Percentiles rank a stretch among this genome's conserved stretches.
Evolutionary conservation across 2,113 vertebrate species (phyloP).

Genomic region (Hemiscyllium ocellatum): DNA sequence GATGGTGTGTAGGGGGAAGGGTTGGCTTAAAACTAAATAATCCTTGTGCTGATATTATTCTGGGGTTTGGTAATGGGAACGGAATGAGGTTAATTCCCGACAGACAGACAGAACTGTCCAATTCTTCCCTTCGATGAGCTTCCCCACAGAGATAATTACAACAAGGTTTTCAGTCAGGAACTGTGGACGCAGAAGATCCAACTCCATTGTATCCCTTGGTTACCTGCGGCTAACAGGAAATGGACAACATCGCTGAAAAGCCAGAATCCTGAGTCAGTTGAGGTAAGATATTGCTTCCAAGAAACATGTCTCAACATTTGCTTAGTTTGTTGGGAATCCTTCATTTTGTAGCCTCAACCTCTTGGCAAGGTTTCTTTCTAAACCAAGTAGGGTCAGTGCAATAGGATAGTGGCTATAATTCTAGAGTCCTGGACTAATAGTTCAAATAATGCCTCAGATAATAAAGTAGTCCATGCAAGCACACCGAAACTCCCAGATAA

Average conservation of each 20-base stretch:
- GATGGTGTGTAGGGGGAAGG: too few species aligned
- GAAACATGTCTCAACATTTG: neutral
- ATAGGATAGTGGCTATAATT: neutral
- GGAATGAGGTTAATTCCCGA: neutral
- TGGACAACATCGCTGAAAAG: neutral
- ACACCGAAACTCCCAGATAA: neutral
- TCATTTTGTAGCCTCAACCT: neutral
- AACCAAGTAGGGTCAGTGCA: neutral
- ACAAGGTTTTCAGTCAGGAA: neutral
- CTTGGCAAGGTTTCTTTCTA: neutral
- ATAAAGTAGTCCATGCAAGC: neutral
- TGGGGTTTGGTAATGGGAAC: neutral
- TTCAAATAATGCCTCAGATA: neutral
- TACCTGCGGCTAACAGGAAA: constrained; percentile 6
- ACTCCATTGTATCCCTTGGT: neutral
- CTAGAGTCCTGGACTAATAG: neutral
- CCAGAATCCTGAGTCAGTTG: neutral
- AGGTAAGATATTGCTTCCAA: neutral
- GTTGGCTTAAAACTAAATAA: neutral
- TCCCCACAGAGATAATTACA: neutral
- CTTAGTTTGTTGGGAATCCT: constrained; percentile 8
- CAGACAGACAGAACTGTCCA: constrained; percentile 1
- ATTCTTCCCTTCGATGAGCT: neutral
- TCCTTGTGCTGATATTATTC: neutral
- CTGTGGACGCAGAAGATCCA: neutral